phyloP scores from a whole-genome alignment of 2,113 vertebrate species.

The Nerophis ophidion region DNA sequence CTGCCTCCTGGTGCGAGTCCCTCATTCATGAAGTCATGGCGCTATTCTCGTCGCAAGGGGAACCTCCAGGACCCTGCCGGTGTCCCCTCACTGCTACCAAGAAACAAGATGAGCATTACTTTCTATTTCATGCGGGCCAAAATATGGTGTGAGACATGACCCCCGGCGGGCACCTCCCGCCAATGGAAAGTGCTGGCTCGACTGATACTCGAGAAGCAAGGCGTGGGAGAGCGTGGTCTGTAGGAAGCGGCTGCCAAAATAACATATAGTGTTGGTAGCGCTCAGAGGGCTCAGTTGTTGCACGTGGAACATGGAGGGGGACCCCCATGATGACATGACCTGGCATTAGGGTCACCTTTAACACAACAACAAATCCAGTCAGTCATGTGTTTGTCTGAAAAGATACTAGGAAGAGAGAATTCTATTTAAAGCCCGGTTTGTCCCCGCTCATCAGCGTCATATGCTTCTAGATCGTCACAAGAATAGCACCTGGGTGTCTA shows the following conservation, averaged over 20 bases:
- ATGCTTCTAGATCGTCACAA: conserved; percentile 26
- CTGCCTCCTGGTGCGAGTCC: conserved; percentile 33
- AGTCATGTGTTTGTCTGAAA: not conserved
- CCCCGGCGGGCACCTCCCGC: not conserved
- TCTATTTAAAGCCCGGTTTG: conserved; percentile 39
- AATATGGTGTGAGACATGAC: not conserved
- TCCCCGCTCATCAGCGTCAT: conserved; percentile 43
- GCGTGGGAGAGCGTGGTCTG: conserved; percentile 30
- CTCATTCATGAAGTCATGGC: conserved; percentile 60
- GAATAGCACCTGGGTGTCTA: conserved; percentile 37
- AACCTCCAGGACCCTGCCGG: conserved; percentile 45
- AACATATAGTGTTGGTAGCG: conserved; percentile 41
- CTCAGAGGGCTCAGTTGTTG: conserved; percentile 50
- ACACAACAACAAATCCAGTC: not conserved
- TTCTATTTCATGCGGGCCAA: conserved; percentile 6
- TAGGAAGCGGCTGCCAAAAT: conserved; percentile 59
- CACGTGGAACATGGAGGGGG: conserved; percentile 36
- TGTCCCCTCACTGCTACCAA: conserved; percentile 23
- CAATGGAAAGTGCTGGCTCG: conserved; percentile 64
- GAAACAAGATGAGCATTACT: conserved; percentile 9
- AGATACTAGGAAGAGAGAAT: no score
- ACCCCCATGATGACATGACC: conserved; percentile 36
- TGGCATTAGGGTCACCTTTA: conserved; percentile 14
- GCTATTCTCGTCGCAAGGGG: conserved; percentile 61
- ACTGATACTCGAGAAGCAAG: conserved; percentile 62